Conservation (phyloP, 2,797 vertebrate genomes). For the Decapterus maruadsi region DNA sequence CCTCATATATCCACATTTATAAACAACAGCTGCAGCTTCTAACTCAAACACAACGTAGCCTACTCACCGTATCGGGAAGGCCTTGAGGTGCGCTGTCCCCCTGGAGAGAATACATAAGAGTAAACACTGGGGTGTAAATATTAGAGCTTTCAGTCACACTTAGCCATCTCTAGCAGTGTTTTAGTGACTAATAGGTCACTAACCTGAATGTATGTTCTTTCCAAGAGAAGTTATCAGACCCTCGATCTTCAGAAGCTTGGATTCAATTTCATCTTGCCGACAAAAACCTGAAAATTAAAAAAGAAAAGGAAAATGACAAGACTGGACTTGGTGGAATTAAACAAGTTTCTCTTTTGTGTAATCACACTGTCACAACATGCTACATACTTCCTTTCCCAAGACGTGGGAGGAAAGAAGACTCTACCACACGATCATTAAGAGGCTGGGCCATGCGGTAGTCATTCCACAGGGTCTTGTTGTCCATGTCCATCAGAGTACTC, state of each 20-base stretch:
- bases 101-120: conserved; percentile 44
- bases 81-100: conserved; percentile 41
- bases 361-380: background rate
- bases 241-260: conserved; percentile 88
- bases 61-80: conserved; percentile 69
- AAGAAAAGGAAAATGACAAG: background rate
- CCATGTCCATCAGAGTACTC: conserved; percentile 87
- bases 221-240: conserved; percentile 86
- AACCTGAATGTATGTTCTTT: conserved; percentile 78
- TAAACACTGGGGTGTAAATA: conserved; percentile 14
- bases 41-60: background rate
- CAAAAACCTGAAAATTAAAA: conserved; percentile 84
- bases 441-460: conserved; percentile 90
- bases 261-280: conserved; percentile 84
- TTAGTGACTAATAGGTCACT: background rate
- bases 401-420: conserved; percentile 87
- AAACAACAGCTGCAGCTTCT: background rate
- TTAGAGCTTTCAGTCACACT: background rate
- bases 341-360: background rate
- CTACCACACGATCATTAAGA: conserved; percentile 87
- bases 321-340: background rate
- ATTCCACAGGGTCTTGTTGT: conserved; percentile 89
- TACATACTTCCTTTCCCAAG: conserved; percentile 81
- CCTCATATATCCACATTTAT: background rate
- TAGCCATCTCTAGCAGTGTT: background rate